phyloP scores from a whole-genome alignment of 2,888 invertebrate genomes.

The Graphium colonna region DNA sequence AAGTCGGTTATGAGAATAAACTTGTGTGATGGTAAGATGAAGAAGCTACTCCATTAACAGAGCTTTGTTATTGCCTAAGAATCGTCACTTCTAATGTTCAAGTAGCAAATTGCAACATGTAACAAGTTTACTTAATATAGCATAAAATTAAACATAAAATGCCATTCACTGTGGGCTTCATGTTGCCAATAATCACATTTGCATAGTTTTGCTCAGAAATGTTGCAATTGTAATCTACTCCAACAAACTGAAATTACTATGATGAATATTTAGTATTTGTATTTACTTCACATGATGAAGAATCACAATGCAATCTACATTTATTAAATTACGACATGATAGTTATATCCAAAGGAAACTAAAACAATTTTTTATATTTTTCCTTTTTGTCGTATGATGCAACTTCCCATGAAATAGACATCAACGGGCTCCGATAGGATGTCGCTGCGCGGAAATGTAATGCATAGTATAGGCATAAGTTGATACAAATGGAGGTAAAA shows the following conservation, averaged over 20 bases:
- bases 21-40: too few species aligned
- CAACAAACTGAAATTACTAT: neutral
- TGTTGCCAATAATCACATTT: neutral
- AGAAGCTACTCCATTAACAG: too few species aligned
- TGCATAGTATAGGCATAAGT: too few species aligned
- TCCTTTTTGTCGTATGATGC: too few species aligned
- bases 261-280: too few species aligned
- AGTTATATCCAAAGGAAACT: too few species aligned
- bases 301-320: too few species aligned
- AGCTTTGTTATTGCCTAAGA: neutral
- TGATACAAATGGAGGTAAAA: too few species aligned
- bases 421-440: neutral
- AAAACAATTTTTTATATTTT: too few species aligned
- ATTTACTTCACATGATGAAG: too few species aligned
- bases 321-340: too few species aligned
- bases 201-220: neutral
- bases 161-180: conserved; percentile 6
- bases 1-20: too few species aligned
- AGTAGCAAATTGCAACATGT: conserved; percentile 9
- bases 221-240: neutral
- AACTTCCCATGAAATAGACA: neutral
- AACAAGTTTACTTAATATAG: conserved; percentile 14
- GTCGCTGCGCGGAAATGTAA: neutral
- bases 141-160: conserved; percentile 14
- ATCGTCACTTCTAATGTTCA: conserved; percentile 12